Evolutionary conservation across 2,888 invertebrate species (phyloP).

Genomic region (Hirtodrosophila cameraria): DNA sequence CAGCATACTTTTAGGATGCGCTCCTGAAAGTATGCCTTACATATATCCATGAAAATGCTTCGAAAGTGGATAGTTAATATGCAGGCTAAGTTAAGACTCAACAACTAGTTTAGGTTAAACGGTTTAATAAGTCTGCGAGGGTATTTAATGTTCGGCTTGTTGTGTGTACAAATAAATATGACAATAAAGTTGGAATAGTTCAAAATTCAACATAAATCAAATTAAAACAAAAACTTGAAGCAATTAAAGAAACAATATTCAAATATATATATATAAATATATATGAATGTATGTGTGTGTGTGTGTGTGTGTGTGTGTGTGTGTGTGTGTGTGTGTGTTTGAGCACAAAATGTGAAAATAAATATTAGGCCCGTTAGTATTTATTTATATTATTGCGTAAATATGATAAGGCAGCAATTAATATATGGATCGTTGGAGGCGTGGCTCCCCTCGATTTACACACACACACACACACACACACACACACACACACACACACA

Average conservation of each 20-base stretch:
- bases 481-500: no score
- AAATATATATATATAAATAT: not conserved
- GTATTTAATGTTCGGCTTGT: constrained; percentile 25
- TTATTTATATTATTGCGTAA: constrained; percentile 29
- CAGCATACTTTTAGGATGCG: no score
- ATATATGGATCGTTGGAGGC: constrained; percentile 32
- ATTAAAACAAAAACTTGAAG: constrained; percentile 12
- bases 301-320: not conserved
- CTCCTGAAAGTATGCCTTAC: no score
- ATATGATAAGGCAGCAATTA: constrained; percentile 47
- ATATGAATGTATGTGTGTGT: not conserved
- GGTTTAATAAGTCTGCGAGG: constrained; percentile 11
- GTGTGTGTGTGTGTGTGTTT: not conserved
- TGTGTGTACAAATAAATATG: constrained; percentile 6
- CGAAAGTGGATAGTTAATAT: no score
- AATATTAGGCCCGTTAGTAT: constrained; percentile 27
- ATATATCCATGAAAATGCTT: no score
- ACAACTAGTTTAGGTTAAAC: no score
- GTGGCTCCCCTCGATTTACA: not conserved
- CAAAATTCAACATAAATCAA: constrained; percentile 38
- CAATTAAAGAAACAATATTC: constrained; percentile 30
- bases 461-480: not conserved
- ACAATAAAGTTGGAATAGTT: constrained; percentile 34
- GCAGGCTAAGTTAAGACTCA: no score
- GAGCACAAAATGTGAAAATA: constrained; percentile 8